Percentiles rank a stretch among this genome's conserved stretches.
Evolutionary conservation across 2,113 vertebrate species (phyloP).

Genomic region (Hemicordylus capensis): DNA sequence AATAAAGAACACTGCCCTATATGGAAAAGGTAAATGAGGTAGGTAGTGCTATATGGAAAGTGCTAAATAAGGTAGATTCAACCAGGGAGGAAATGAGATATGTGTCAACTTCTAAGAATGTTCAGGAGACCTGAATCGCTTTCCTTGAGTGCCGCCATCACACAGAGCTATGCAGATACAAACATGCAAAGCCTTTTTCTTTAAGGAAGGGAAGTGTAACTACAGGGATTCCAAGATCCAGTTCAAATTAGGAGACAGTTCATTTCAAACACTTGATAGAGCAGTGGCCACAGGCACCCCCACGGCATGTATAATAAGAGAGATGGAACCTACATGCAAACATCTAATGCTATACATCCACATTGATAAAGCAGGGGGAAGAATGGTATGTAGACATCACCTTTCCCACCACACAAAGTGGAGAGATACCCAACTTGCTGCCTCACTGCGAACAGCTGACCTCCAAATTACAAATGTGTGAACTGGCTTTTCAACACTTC

Average conservation of each 20-base stretch:
- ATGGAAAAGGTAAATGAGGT: no score
- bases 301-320: not conserved
- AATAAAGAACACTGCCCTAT: no score
- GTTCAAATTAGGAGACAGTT: not conserved
- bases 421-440: not conserved
- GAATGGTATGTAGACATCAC: not conserved
- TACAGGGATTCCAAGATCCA: no score
- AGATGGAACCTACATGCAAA: not conserved
- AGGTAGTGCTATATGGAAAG: no score
- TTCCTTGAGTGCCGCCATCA: not conserved
- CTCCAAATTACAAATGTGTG: not conserved
- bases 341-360: not conserved
- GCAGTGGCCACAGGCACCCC: no score
- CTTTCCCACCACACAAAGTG: not conserved
- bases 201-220: not conserved
- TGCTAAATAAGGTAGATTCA: no score
- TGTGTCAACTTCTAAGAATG: not conserved
- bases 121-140: no score
- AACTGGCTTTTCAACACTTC: not conserved
- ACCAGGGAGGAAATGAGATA: not conserved
- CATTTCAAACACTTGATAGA: no score
- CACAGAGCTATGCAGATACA: not conserved
- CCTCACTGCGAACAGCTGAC: no score
- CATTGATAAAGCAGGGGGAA: not conserved
- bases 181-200: not conserved